A percentile compares a stretch with the other conserved stretches of the same genome.
phyloP scores from a whole-genome alignment of 2,888 invertebrate species.

The Cephus pygmeus region DNA sequence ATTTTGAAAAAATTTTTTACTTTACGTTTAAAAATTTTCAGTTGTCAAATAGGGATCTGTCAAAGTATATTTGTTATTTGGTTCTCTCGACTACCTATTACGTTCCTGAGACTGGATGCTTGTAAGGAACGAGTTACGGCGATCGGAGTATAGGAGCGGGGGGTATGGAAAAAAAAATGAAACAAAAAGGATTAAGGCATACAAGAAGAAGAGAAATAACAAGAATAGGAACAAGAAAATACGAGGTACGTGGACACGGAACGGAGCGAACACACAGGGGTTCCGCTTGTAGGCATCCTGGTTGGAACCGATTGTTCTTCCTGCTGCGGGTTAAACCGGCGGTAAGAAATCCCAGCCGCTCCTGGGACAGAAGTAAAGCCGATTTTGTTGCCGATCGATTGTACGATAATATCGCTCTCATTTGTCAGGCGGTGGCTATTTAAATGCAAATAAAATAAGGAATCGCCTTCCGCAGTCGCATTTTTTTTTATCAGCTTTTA shows the following conservation, averaged over 20 bases:
- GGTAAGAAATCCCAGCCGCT: slow-evolving; percentile 42
- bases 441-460: slow-evolving; percentile 55
- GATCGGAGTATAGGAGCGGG: no score
- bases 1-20: no score
- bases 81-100: no score
- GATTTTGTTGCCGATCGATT: slow-evolving; percentile 49
- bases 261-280: slow-evolving; percentile 37
- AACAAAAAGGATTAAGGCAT: slow-evolving; percentile 21
- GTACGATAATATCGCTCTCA: slow-evolving; percentile 59
- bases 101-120: no score
- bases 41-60: no score
- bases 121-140: no score
- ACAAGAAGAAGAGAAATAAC: slow-evolving; percentile 15
- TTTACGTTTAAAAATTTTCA: no score
- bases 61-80: no score
- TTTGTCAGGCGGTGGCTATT: slow-evolving; percentile 56
- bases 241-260: slow-evolving; percentile 26
- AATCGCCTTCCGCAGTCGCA: background rate
- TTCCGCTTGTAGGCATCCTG: slow-evolving; percentile 41
- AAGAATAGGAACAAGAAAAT: background rate
- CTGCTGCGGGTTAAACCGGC: slow-evolving; percentile 13
- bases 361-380: slow-evolving; percentile 36
- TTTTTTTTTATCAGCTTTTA: no score
- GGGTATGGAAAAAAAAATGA: background rate
- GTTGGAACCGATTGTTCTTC: slow-evolving; percentile 44